These are phyloP conservation scores for Oedothorax gibbosus DNA, from an alignment of 1,140 invertebrate species.

Conservation along the genomic window DNA sequence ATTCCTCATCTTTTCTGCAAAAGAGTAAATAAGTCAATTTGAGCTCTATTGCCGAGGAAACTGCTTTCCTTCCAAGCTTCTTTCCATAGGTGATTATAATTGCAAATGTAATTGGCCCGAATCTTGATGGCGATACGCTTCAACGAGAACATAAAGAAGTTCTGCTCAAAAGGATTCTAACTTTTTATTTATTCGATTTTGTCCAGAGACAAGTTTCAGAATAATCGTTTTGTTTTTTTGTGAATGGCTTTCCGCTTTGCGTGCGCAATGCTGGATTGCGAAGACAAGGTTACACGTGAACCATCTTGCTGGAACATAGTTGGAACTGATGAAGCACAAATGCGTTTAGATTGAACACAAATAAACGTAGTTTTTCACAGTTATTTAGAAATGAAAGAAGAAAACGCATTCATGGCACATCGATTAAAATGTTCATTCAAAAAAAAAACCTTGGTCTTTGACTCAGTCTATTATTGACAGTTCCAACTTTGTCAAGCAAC, in stretches of 20 bases:
- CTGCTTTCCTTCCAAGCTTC: not conserved
- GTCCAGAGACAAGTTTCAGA: not conserved
- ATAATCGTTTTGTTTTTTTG: conserved; percentile 43
- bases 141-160: conserved; percentile 18
- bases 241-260: conserved; percentile 37
- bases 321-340: no score
- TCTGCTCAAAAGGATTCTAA: conserved; percentile 12
- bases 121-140: conserved; percentile 40
- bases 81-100: conserved; percentile 42
- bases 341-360: no score
- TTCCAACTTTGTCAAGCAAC: no score
- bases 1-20: no score
- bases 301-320: not conserved
- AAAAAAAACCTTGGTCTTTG: no score
- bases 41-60: conserved; percentile 25
- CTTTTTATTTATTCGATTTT: not conserved
- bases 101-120: conserved; percentile 47
- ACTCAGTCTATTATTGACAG: no score
- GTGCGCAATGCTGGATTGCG: conserved; percentile 12
- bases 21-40: no score
- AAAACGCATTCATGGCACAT: no score
- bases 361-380: no score
- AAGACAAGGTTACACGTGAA: conserved; percentile 47
- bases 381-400: no score
- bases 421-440: no score